Evolutionary conservation across 2,888 invertebrate species (phyloP), one percentile per base, ranked within the genome.

Genomic region (Cantharis lateralis): DNA sequence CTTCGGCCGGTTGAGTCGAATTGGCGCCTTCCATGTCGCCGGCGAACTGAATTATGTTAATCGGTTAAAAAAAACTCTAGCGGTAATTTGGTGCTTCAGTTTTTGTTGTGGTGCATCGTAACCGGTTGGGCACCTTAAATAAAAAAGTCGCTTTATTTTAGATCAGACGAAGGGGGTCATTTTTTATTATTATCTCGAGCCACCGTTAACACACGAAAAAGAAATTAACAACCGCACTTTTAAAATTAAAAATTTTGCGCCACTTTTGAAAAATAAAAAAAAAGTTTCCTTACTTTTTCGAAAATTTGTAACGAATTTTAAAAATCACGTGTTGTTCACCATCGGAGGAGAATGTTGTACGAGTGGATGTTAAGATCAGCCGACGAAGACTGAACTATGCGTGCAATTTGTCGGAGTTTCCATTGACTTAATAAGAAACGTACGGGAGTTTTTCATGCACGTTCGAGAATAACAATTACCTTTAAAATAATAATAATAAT

Each of bases 321-420:
- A 20, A 20, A n/a, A 69, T 73, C 74, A 70, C 74, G 32, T 74
- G 70, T 20, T 48, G 28, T 16, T 20, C 62, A 64, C 70, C 48
- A 26, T 24, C 32, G 15, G 62, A 74, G 68, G 77, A 74, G 77
- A 74, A 74, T 26, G 77, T 69, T 62, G 64, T 63, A 61, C 76
- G 48, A 73, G 64, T 66, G 75, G 74, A 75, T 77, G 71, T 77
- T 75, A 28, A 77, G 77, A 64, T 71, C 75, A 69, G 48, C 20
- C 72, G 77, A 32, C 48, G 74, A 74, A 72, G 77, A 77, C 77
- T 77, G 77, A 76, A 75, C 72, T 70, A 69, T 16, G 66, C 68
- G 70, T 71, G 68, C 71, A 71, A 77, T 74, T 70, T 68, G 66
- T 20, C 7, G 64, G 64, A 66, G 64, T 66, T 66, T 66, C 64